These are phyloP conservation scores for Cactoblastis cactorum DNA, from an alignment of 2,888 invertebrate genomes.

Conservation along the genomic window DNA sequence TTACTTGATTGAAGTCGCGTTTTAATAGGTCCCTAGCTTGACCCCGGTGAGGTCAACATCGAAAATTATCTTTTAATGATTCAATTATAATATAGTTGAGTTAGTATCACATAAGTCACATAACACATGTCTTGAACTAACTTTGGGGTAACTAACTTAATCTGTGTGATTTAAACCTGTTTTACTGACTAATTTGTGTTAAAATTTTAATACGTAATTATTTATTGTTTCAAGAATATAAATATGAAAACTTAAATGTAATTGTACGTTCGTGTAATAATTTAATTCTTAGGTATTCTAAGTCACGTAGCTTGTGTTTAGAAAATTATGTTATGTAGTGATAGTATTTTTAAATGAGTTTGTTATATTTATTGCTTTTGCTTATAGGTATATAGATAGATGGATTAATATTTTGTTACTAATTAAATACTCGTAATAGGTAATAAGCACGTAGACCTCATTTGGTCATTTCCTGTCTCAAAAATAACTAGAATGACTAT, in stretches of 20 bases:
- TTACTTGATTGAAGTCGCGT: too few relatives aligned
- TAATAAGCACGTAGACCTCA: background rate
- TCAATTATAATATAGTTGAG: too few relatives aligned
- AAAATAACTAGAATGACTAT: constrained; percentile 29
- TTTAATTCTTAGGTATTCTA: background rate
- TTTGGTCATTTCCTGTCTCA: constrained; percentile 4
- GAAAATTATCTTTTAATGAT: too few relatives aligned
- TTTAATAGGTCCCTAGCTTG: too few relatives aligned
- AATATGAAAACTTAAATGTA: background rate
- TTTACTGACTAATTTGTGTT: too few relatives aligned
- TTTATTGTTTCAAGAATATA: too few relatives aligned
- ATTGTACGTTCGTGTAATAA: background rate
- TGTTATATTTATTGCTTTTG: background rate
- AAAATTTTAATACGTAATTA: too few relatives aligned
- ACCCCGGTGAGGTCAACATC: too few relatives aligned
- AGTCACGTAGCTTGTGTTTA: background rate
- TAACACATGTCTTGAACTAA: too few relatives aligned
- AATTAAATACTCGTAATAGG: background rate
- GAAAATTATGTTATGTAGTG: background rate
- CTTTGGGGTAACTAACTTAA: too few relatives aligned
- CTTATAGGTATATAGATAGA: constrained; percentile 1
- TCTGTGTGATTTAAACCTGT: too few relatives aligned
- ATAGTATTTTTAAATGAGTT: background rate
- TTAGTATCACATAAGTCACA: too few relatives aligned
- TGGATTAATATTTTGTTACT: constrained; percentile 4